Evolutionary conservation across 1,140 invertebrate genomes (phyloP).

Genomic region (Drosophila equinoxialis): DNA sequence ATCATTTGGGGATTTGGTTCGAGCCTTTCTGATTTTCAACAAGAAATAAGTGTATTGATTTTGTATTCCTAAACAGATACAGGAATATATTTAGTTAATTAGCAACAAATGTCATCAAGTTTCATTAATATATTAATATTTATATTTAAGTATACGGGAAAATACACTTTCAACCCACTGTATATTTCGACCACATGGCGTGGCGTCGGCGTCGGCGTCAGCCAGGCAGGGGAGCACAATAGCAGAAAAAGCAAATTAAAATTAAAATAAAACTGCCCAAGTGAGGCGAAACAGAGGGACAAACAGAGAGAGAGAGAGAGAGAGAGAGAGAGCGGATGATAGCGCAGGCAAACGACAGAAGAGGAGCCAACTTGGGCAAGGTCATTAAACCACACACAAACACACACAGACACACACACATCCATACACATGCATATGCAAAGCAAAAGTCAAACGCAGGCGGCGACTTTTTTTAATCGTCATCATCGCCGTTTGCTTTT

Average conservation of each 20-base stretch:
- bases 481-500: conserved; percentile 35
- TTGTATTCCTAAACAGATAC: no score
- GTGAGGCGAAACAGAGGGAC: conserved; percentile 30
- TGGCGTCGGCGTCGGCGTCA: conserved; percentile 41
- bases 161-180: neutral
- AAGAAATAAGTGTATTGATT: no score
- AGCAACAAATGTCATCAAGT: no score
- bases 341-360: neutral
- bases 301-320: conserved; percentile 8
- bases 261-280: conserved; percentile 7
- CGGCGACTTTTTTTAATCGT: conserved; percentile 28
- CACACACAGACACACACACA: conserved; percentile 29
- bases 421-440: conserved; percentile 20
- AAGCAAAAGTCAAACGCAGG: conserved; percentile 8
- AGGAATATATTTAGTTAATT: no score
- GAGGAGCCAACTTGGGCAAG: conserved; percentile 68
- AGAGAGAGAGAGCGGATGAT: conserved; percentile 34
- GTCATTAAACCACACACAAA: conserved; percentile 79
- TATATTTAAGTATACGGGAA: neutral
- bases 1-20: no score
- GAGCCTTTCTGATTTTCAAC: no score
- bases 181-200: conserved; percentile 58
- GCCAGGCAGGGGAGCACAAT: conserved; percentile 68
- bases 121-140: no score
- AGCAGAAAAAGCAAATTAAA: conserved; percentile 15